Percentiles rank a stretch among this genome's conserved stretches.
These are phyloP conservation scores for Phymanthus crucifer DNA, from an alignment of 92 coral and sea anemone species.

Conservation along the genomic window DNA sequence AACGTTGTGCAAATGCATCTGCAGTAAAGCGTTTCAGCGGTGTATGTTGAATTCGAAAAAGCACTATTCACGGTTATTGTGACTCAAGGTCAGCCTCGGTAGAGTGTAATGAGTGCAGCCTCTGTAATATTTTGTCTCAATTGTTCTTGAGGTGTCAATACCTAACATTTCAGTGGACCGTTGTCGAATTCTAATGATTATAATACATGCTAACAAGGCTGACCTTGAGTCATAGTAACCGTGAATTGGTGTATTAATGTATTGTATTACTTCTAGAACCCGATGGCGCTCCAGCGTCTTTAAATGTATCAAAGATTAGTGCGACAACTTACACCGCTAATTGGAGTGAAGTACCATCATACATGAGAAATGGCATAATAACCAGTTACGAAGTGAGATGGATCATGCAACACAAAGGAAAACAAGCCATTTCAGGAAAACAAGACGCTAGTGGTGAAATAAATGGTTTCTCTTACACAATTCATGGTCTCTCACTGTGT, in stretches of 20 bases:
- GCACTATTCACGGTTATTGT: no score
- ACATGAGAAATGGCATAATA: conserved; percentile 34
- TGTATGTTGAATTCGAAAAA: no score
- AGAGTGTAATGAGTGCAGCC: no score
- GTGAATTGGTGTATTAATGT: neutral
- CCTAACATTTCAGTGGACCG: no score
- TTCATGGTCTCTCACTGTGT: conserved; percentile 24
- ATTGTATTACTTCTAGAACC: neutral
- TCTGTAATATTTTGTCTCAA: no score
- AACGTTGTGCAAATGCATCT: no score
- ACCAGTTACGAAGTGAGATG: conserved; percentile 31
- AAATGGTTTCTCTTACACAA: conserved; percentile 18
- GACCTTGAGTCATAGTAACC: no score
- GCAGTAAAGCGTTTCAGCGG: no score
- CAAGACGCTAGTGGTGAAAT: neutral
- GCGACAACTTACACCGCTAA: conserved; percentile 26
- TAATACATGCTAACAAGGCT: no score
- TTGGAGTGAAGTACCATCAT: conserved; percentile 39
- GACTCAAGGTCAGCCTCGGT: no score
- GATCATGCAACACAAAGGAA: neutral
- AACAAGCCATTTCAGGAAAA: neutral
- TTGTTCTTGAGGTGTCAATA: no score
- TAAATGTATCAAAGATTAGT: conserved; percentile 22
- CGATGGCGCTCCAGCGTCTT: conserved; percentile 8
- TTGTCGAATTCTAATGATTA: no score